These are phyloP conservation scores for Umimayanthus chanpuru DNA, from an alignment of 92 coral and sea anemone genomes.

Conservation along the genomic window DNA sequence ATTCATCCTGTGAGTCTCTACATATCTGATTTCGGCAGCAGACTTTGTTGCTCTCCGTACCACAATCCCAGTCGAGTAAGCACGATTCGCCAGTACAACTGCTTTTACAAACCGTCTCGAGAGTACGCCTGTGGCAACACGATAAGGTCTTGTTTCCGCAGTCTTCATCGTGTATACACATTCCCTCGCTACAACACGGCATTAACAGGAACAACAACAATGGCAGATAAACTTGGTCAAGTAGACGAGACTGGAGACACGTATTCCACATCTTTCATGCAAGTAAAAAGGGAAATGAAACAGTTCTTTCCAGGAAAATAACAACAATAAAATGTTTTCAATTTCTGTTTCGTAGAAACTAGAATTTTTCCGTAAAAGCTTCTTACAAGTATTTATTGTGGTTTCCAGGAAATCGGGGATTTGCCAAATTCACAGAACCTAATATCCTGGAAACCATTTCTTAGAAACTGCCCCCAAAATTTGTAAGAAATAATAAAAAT, in stretches of 20 bases:
- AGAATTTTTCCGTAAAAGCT: too few species aligned
- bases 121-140: background rate
- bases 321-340: too few species aligned
- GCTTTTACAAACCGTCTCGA: background rate
- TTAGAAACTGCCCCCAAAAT: too few species aligned
- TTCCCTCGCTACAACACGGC: background rate
- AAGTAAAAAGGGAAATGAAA: too few species aligned
- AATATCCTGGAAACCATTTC: too few species aligned
- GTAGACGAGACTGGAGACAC: background rate
- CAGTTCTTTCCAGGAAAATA: background rate
- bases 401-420: too few species aligned
- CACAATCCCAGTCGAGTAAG: slow-evolving; percentile 3
- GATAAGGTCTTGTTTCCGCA: background rate
- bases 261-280: background rate
- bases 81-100: background rate
- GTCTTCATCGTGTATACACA: background rate
- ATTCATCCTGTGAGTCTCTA: background rate
- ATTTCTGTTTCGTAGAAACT: background rate
- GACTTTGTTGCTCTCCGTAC: background rate
- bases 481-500: too few species aligned
- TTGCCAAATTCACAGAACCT: too few species aligned
- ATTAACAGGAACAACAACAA: background rate
- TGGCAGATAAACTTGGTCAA: background rate
- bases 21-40: slow-evolving; percentile 28
- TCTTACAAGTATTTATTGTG: too few species aligned